These are phyloP conservation scores for Papilio dardanus DNA, from an alignment of 1,140 invertebrate genomes.

Conservation along the genomic window DNA sequence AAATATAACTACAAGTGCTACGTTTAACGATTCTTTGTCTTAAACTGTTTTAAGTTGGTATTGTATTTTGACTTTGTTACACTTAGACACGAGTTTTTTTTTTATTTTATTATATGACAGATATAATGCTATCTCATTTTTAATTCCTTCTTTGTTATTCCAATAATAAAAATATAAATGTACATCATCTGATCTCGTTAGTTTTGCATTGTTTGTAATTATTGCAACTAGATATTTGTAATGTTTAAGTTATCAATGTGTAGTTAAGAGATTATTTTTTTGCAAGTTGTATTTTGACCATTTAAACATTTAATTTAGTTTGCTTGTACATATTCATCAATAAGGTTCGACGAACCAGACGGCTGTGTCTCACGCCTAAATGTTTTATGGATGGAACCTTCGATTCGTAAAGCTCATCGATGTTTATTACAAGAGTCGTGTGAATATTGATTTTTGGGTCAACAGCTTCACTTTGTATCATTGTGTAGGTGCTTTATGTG, in stretches of 20 bases:
- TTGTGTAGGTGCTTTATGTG: constrained; percentile 57
- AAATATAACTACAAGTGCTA: constrained; percentile 15
- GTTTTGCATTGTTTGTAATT: not conserved
- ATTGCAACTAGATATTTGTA: not conserved
- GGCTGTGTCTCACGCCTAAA: constrained; percentile 54
- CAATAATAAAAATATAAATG: no score
- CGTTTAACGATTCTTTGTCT: constrained; percentile 14
- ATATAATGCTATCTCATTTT: not conserved
- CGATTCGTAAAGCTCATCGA: constrained; percentile 74
- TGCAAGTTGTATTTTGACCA: not conserved
- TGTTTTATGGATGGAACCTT: constrained; percentile 77
- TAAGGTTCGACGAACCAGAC: constrained; percentile 30
- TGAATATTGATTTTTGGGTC: constrained; percentile 81
- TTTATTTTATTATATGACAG: not conserved
- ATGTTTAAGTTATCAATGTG: not conserved
- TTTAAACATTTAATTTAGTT: constrained; percentile 24
- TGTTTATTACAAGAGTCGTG: constrained; percentile 69
- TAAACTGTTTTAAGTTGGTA: not conserved
- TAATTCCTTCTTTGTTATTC: no score
- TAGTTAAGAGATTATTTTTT: constrained; percentile 12
- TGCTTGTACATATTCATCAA: constrained; percentile 37
- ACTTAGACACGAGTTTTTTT: no score
- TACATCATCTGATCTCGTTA: not conserved
- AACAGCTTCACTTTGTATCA: constrained; percentile 68
- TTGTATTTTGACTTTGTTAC: not conserved